Percentiles rank a stretch among this genome's conserved stretches.
These are phyloP conservation scores for Heliangelus exortis DNA, from an alignment of 2,797 vertebrate species.

Conservation along the genomic window DNA sequence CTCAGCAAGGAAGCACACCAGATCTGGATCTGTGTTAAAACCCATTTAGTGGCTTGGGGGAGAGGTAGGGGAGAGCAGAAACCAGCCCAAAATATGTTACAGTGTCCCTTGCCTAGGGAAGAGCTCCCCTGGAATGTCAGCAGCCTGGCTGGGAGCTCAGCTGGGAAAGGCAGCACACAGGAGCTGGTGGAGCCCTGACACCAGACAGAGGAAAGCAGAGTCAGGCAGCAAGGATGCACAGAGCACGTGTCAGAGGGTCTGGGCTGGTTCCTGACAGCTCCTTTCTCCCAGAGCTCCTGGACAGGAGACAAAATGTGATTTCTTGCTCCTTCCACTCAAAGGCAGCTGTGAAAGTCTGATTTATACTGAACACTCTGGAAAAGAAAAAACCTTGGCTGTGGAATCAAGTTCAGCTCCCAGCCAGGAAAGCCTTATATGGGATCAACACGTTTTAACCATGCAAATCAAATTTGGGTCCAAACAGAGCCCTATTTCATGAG, in stretches of 20 bases:
- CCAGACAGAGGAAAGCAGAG: neutral
- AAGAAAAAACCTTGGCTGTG: slow-evolving; percentile 45
- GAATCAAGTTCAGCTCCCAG: slow-evolving; percentile 41
- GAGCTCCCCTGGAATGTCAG: neutral
- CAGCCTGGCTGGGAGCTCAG: neutral
- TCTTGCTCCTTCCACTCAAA: slow-evolving; percentile 56
- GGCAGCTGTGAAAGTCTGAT: slow-evolving; percentile 60
- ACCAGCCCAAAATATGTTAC: neutral
- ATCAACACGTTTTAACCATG: slow-evolving; percentile 58
- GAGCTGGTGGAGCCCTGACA: neutral
- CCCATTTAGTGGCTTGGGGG: neutral
- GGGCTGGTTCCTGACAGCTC: slow-evolving; percentile 20
- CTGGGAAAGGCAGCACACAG: neutral
- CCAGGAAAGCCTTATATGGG: slow-evolving; percentile 46
- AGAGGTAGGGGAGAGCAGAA: neutral
- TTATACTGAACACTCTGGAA: slow-evolving; percentile 53
- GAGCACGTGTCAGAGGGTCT: neutral
- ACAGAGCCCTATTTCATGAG: slow-evolving; percentile 37
- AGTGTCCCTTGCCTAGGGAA: neutral
- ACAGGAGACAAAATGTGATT: slow-evolving; percentile 46
- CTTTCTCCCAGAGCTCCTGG: slow-evolving; percentile 53
- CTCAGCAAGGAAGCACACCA: neutral
- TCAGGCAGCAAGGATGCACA: neutral
- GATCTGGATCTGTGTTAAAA: neutral
- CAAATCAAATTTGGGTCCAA: slow-evolving; percentile 24